These are phyloP conservation scores for Catajapyx aquilonaris DNA, from an alignment of 1,140 invertebrate genomes.

Conservation along the genomic window DNA sequence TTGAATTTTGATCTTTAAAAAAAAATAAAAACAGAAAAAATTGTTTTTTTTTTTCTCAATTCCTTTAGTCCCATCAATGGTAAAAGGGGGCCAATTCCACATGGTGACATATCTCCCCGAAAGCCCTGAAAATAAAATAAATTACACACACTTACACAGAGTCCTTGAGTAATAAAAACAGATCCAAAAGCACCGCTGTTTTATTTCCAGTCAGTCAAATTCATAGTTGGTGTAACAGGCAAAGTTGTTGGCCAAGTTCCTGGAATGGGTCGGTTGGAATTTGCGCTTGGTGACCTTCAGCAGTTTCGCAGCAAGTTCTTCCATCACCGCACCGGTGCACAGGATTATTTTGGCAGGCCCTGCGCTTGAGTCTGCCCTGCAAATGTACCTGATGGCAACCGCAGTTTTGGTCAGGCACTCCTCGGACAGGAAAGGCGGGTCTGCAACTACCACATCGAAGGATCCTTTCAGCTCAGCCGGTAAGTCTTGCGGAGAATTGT, in stretches of 20 bases:
- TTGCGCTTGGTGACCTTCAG: constrained; percentile 38
- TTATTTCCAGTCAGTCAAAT: constrained; percentile 23
- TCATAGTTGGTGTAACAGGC: constrained; percentile 73
- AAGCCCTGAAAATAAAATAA: too few species aligned
- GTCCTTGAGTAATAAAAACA: too few species aligned
- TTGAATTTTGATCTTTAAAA: too few species aligned
- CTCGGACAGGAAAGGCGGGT: constrained; percentile 84
- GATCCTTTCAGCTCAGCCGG: constrained; percentile 30
- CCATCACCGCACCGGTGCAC: constrained; percentile 76
- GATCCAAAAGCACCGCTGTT: constrained; percentile 1
- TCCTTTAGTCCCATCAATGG: too few species aligned
- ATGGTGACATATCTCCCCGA: too few species aligned
- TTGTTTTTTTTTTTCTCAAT: too few species aligned
- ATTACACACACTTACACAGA: too few species aligned
- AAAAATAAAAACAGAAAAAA: too few species aligned
- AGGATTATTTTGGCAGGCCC: constrained; percentile 77
- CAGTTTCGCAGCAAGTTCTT: constrained; percentile 36
- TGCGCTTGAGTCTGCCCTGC: too few species aligned
- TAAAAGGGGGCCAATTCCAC: too few species aligned
- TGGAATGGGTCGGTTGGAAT: constrained; percentile 62
- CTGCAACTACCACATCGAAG: constrained; percentile 74
- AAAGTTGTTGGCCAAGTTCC: constrained; percentile 84
- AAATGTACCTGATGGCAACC: constrained; percentile 49
- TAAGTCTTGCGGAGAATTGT: constrained; percentile 53
- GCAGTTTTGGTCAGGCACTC: constrained; percentile 77